Base-by-base conservation (phyloP, 2,797 vertebrate species). In the Molossus alvarezi region DNA sequence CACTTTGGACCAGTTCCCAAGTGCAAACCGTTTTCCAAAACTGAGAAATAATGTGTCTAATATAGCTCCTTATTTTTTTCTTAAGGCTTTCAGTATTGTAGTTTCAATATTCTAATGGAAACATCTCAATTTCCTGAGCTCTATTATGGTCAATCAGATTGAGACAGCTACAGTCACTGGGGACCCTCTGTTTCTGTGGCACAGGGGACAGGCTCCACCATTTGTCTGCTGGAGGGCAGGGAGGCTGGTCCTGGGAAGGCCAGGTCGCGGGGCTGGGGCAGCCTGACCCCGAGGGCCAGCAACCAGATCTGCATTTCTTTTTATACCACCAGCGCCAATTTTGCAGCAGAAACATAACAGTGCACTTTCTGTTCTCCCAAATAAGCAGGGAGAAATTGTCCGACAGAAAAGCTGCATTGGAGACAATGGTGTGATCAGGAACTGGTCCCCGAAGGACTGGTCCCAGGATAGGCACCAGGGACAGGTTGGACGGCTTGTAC, bases 261-360 rank as follows among this genome's bases (percentile, higher is more conserved):
- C 1, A 2, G 8, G 51, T 67, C 37, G 23, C 72, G 90, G 71
- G 27, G 84, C 1, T 90, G 48, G 97, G 73, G 76, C 95, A 97
- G 97, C 69, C 98, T 98, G 98, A 98, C 98, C 97, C 95, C 98
- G 98, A 97, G 87, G 95, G 98, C 79, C 83, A 58, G 37, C 1
- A 23, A 73, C 1, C 65, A 41, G 94, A 58, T 79, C 88, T 65
- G 65, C 93, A 76, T 7, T 88, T 37, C n/a, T 95, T 93, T 95
- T 76, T 23, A 1, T 0, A 0, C 20, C 18, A 15, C 29, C 60
- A 8, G 27, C 89, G 53, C 75, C 79, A 90, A 3, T 0, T 6
- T 76, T 41, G 53, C 29, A 37, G 37, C 55, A 94, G 51, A 95
- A 96, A 85, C 3, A 2, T 72, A 79, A 73, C 27, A 69, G 58